A percentile compares a stretch with the other conserved stretches of the same genome.
Evolutionary conservation across 1,140 invertebrate species (phyloP).

Genomic region (Copidosoma floridanum): DNA sequence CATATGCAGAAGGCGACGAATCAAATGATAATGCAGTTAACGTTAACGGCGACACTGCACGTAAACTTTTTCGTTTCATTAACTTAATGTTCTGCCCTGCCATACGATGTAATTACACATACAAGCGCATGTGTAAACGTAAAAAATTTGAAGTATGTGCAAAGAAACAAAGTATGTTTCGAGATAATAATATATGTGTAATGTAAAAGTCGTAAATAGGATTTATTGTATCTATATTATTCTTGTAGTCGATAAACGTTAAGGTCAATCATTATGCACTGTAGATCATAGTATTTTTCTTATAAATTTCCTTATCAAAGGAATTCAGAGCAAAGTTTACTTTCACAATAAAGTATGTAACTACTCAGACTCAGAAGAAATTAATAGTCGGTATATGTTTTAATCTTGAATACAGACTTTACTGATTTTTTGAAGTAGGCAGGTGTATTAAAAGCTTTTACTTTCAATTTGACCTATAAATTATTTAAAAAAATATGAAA

Average conservation of each 20-base stretch:
- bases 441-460: too few relatives aligned
- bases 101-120: conserved; percentile 24
- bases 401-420: too few relatives aligned
- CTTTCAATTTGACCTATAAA: too few relatives aligned
- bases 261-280: background rate
- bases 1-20: too few relatives aligned
- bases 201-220: conserved; percentile 3
- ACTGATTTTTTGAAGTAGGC: too few relatives aligned
- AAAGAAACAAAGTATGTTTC: background rate
- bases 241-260: too few relatives aligned
- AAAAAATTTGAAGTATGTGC: too few relatives aligned
- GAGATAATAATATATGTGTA: background rate
- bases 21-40: too few relatives aligned
- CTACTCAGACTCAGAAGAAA: too few relatives aligned
- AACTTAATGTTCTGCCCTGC: conserved; percentile 21
- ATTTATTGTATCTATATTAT: conserved; percentile 17
- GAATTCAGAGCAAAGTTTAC: background rate
- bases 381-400: background rate
- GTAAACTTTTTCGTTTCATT: conserved; percentile 9
- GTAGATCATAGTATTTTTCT: conserved; percentile 7
- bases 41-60: too few relatives aligned
- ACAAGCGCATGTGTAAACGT: conserved; percentile 7
- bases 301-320: background rate
- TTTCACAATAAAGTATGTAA: too few relatives aligned
- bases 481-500: too few relatives aligned